Evolutionary conservation across 2,888 invertebrate species (phyloP).

Genomic region (Aphelenchoides bicaudatus): DNA sequence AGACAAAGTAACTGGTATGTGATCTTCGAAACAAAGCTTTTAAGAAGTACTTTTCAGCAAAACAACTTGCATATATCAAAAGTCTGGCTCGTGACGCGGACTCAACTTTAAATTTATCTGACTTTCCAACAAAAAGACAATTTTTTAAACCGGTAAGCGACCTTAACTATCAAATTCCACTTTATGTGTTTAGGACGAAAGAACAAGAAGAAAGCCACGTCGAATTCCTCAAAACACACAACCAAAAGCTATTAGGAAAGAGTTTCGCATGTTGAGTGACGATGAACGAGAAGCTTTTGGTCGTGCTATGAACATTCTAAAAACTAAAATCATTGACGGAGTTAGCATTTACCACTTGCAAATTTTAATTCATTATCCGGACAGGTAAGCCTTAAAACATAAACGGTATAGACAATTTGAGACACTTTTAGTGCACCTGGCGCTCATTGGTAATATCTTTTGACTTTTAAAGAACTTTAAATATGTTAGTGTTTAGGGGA

Average conservation of each 20-base stretch:
- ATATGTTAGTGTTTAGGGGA: not conserved
- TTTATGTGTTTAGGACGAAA: not conserved
- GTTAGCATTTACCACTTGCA: slow-evolving; percentile 56
- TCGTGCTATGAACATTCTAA: slow-evolving; percentile 52
- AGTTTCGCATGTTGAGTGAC: slow-evolving; percentile 29
- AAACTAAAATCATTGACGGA: slow-evolving; percentile 48
- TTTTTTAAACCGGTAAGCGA: not conserved
- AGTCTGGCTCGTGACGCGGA: slow-evolving; percentile 20
- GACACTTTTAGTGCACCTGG: slow-evolving; percentile 17
- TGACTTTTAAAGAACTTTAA: not conserved
- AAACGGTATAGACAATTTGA: not conserved
- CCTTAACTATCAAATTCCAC: not conserved
- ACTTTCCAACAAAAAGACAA: not conserved
- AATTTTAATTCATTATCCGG: slow-evolving; percentile 56
- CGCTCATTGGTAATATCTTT: slow-evolving; percentile 41
- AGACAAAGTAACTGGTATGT: slow-evolving; percentile 24
- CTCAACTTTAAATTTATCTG: not conserved
- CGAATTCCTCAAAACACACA: slow-evolving; percentile 3
- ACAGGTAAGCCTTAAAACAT: slow-evolving; percentile 38
- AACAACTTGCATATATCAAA: slow-evolving; percentile 25
- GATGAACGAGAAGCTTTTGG: slow-evolving; percentile 21
- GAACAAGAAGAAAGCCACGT: slow-evolving; percentile 6
- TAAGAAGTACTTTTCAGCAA: slow-evolving; percentile 18
- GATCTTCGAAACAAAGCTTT: not conserved
- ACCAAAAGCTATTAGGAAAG: slow-evolving; percentile 30